Evolutionary conservation across 2,113 vertebrate genomes (phyloP).

Genomic region (Pseudorectes ferrugineus): DNA sequence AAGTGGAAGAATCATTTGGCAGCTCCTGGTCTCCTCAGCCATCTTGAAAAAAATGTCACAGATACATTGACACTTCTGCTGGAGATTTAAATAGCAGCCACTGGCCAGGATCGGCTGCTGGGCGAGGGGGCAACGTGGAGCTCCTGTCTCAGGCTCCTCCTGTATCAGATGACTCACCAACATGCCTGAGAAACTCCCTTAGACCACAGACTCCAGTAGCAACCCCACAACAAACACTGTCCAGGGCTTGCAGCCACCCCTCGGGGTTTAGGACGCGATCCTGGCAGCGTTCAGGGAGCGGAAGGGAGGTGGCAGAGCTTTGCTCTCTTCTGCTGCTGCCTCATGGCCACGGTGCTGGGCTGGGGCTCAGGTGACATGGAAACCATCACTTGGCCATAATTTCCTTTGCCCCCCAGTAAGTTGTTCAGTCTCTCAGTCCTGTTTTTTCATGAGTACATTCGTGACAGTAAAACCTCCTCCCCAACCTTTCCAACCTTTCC

Average conservation of each 20-base stretch:
- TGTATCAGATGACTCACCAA: conserved; percentile 67
- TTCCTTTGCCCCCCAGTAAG: neutral
- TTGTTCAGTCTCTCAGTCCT: neutral
- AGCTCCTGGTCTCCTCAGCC: conserved; percentile 63
- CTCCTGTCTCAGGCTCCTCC: conserved; percentile 53
- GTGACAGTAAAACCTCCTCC: neutral
- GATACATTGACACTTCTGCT: conserved; percentile 56
- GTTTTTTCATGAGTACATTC: neutral
- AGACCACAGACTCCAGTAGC: conserved; percentile 70
- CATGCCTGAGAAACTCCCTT: conserved; percentile 71
- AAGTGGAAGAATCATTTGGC: conserved; percentile 68
- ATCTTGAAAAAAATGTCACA: conserved; percentile 66
- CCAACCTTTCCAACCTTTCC: neutral
- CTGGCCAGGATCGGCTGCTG: neutral
- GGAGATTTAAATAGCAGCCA: conserved; percentile 74
- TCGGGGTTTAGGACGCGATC: conserved; percentile 15
- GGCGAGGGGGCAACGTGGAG: conserved; percentile 23
- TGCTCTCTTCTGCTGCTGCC: neutral
- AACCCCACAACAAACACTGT: conserved; percentile 78
- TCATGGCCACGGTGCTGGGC: neutral
- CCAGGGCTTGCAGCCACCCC: neutral
- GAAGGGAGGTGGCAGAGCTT: neutral
- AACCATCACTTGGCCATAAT: neutral
- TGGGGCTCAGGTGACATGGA: neutral
- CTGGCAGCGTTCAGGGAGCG: conserved; percentile 1